A percentile compares a stretch with the other conserved stretches of the same genome.
Conservation (phyloP, 2,113 vertebrate species). For the Scolopax mira region DNA sequence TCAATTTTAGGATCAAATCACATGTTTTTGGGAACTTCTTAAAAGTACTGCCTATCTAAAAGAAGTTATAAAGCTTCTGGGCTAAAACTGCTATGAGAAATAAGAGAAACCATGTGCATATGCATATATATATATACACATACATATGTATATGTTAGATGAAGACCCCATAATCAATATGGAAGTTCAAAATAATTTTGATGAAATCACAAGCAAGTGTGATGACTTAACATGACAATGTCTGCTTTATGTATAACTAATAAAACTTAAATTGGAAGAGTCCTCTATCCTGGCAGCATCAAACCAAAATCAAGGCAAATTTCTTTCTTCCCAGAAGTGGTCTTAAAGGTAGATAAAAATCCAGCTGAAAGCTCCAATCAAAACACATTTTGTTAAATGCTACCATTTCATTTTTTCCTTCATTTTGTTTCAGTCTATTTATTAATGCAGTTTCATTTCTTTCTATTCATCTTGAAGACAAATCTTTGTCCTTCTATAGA, state of each 20-base stretch:
- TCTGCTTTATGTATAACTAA: slow-evolving; percentile 74
- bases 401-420: slow-evolving; percentile 65
- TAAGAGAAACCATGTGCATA: neutral
- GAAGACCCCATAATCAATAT: slow-evolving; percentile 63
- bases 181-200: slow-evolving; percentile 68
- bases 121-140: neutral
- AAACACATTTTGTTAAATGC: slow-evolving; percentile 73
- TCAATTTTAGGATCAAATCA: slow-evolving; percentile 58
- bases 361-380: slow-evolving; percentile 74
- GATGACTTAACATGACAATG: slow-evolving; percentile 75
- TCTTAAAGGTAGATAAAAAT: slow-evolving; percentile 72
- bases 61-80: neutral
- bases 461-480: slow-evolving; percentile 79
- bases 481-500: slow-evolving; percentile 82
- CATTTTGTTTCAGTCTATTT: slow-evolving; percentile 79
- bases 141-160: slow-evolving; percentile 23
- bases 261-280: slow-evolving; percentile 79
- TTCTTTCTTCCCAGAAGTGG: slow-evolving; percentile 56
- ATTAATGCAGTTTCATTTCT: slow-evolving; percentile 79
- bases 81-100: slow-evolving; percentile 52
- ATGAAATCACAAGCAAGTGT: slow-evolving; percentile 74
- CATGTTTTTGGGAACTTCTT: slow-evolving; percentile 51
- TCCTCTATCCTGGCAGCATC: slow-evolving; percentile 56
- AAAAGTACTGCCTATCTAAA: slow-evolving; percentile 41
- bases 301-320: slow-evolving; percentile 69